A percentile compares a stretch with the other conserved stretches of the same genome.
Evolutionary conservation across 1,140 invertebrate genomes (phyloP).

Genomic region (Forficula auricularia): DNA sequence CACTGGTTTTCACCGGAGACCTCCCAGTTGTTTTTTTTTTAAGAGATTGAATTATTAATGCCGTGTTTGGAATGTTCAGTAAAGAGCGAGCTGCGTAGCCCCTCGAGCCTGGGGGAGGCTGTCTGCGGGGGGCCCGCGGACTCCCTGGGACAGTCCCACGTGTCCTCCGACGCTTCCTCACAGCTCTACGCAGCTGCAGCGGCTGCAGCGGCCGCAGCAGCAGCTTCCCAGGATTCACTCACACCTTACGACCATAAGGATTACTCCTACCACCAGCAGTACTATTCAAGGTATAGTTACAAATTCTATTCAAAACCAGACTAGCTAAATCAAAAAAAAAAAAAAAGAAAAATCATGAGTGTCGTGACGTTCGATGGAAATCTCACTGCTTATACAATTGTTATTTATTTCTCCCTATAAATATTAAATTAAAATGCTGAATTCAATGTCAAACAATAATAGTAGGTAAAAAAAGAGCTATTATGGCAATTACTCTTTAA

Average conservation of each 20-base stretch:
- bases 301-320: slow-evolving; percentile 17
- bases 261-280: not conserved
- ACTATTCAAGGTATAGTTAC: slow-evolving; percentile 11
- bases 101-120: slow-evolving; percentile 32
- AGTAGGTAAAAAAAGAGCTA: too few species aligned
- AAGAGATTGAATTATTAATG: too few species aligned
- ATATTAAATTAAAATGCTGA: too few species aligned
- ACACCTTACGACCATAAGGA: slow-evolving; percentile 13
- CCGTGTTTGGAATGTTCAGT: too few species aligned
- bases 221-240: slow-evolving; percentile 11
- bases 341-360: too few species aligned
- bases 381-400: too few species aligned
- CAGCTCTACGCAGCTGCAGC: slow-evolving; percentile 28
- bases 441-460: too few species aligned
- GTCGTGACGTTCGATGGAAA: too few species aligned
- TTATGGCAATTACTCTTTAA: too few species aligned
- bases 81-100: slow-evolving; percentile 39
- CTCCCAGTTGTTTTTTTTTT: too few species aligned
- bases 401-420: too few species aligned
- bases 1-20: too few species aligned
- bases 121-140: slow-evolving; percentile 19
- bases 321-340: slow-evolving; percentile 1
- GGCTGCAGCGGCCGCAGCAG: slow-evolving; percentile 5
- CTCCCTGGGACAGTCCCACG: slow-evolving; percentile 18
- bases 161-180: slow-evolving; percentile 20